Percentiles rank a stretch among this genome's conserved stretches.
Evolutionary conservation across 2,797 vertebrate species (phyloP).

Genomic region (Semaprochilodus insignis): DNA sequence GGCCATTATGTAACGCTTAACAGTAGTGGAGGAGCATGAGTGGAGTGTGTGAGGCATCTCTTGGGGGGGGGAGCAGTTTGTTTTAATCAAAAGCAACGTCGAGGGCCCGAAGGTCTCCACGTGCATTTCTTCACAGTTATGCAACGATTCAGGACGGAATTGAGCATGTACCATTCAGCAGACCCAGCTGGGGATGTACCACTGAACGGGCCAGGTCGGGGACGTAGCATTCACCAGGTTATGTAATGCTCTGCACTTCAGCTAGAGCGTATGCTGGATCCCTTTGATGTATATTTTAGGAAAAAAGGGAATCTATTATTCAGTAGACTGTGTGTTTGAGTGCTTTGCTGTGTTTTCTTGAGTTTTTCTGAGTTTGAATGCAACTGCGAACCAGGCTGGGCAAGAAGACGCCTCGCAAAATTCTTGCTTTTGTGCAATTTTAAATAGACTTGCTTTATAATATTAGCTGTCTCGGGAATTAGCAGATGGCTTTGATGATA

Average conservation of each 20-base stretch:
- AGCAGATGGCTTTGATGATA: neutral
- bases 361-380: constrained; percentile 23
- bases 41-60: constrained; percentile 13
- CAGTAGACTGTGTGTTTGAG: constrained; percentile 25
- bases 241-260: constrained; percentile 64
- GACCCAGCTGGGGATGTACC: constrained; percentile 25
- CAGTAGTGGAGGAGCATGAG: constrained; percentile 38
- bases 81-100: constrained; percentile 47
- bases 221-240: constrained; percentile 50
- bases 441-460: neutral
- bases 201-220: constrained; percentile 32
- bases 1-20: constrained; percentile 50
- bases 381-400: neutral
- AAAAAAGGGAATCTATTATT: constrained; percentile 68
- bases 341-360: neutral
- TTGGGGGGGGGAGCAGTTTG: constrained; percentile 30
- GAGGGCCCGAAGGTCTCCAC: constrained; percentile 55
- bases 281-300: constrained; percentile 75
- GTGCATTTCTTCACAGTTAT: constrained; percentile 62
- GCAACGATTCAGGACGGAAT: constrained; percentile 64
- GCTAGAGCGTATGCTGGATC: constrained; percentile 46
- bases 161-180: constrained; percentile 60
- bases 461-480: neutral
- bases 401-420: neutral
- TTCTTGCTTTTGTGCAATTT: constrained; percentile 2